Evolutionary conservation across 1,140 invertebrate species (phyloP).

Genomic region (Aphis gossypii): DNA sequence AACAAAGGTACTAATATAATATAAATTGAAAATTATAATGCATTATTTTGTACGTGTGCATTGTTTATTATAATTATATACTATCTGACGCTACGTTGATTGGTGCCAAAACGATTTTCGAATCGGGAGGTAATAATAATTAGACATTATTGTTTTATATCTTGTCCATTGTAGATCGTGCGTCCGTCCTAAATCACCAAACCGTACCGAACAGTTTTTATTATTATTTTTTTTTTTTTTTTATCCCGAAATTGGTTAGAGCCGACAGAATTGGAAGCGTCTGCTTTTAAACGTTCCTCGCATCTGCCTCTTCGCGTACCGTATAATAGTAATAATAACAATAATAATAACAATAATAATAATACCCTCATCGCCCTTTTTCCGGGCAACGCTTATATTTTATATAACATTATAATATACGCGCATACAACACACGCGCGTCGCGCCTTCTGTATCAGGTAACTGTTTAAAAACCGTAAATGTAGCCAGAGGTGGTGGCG

Average conservation of each 20-base stretch:
- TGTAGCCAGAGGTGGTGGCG: not conserved
- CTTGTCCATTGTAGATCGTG: not conserved
- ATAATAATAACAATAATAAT: slow-evolving; percentile 19
- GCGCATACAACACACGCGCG: not conserved
- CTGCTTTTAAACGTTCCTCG: not conserved
- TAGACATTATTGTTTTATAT: not conserved
- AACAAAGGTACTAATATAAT: not conserved
- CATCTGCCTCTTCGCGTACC: not conserved
- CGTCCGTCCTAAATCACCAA: not conserved
- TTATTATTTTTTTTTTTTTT: not conserved
- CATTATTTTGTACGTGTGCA: no score
- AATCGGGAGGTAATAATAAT: not conserved
- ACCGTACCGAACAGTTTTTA: not conserved
- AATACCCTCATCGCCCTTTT: not conserved
- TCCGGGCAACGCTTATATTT: not conserved
- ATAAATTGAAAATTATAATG: not conserved
- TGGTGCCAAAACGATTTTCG: not conserved
- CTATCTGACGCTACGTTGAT: not conserved
- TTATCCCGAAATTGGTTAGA: not conserved
- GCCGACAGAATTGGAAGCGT: not conserved
- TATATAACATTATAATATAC: not conserved
- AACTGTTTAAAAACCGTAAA: slow-evolving; percentile 6
- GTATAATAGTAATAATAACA: not conserved
- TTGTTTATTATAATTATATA: not conserved
- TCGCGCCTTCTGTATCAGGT: slow-evolving; percentile 5